Evolutionary conservation across 1,140 invertebrate genomes (phyloP).

Genomic region (Euura saliciscinereae): DNA sequence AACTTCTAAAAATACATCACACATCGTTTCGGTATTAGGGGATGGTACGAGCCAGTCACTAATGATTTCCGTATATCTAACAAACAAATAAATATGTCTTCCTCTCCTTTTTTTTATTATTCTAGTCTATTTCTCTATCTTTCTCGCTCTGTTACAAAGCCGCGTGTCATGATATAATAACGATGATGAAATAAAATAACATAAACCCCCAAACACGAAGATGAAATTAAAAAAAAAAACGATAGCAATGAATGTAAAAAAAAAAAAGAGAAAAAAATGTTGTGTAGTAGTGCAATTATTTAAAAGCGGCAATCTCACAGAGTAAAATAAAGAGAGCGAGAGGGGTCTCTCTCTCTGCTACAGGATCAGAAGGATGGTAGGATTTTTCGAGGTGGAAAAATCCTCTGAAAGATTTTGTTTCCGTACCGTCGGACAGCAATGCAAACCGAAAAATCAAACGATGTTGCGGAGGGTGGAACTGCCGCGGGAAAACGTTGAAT

Average conservation of each 20-base stretch:
- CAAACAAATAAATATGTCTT: not conserved
- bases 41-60: not conserved
- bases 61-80: not conserved
- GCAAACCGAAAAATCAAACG: constrained; percentile 54
- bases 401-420: constrained; percentile 51
- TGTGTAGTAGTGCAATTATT: constrained; percentile 45
- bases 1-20: not conserved
- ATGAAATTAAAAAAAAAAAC: too few species aligned
- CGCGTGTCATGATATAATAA: too few species aligned
- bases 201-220: too few species aligned
- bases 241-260: too few species aligned
- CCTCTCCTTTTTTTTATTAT: too few species aligned
- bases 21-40: not conserved
- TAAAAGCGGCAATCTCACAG: constrained; percentile 57
- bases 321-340: constrained; percentile 44
- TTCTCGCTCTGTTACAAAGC: too few species aligned
- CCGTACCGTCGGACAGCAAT: constrained; percentile 48
- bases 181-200: too few species aligned
- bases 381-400: constrained; percentile 52
- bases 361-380: constrained; percentile 18
- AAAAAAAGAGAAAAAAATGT: too few species aligned
- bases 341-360: not conserved
- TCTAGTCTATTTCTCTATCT: too few species aligned
- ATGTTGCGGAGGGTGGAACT: constrained; percentile 11
- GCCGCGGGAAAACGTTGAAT: not conserved